These are phyloP conservation scores for Spodoptera littoralis DNA, from an alignment of 2,888 invertebrate species.

Conservation along the genomic window DNA sequence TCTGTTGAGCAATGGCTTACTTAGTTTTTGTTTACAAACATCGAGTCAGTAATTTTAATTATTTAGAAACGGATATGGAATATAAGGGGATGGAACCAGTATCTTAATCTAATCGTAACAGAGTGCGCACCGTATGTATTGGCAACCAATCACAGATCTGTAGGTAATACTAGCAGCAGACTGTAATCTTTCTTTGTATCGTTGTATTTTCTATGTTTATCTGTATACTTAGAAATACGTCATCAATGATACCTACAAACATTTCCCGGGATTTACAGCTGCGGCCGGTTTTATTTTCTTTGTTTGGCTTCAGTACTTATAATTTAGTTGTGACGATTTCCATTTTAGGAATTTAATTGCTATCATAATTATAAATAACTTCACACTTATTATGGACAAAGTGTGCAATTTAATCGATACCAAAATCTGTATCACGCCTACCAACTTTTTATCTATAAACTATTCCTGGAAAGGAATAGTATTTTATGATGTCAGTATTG, in stretches of 20 bases:
- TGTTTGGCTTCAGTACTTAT: no score
- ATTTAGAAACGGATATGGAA: conserved; percentile 20
- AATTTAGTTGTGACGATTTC: no score
- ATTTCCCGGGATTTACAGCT: background rate
- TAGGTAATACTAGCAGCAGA: conserved; percentile 19
- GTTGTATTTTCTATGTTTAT: conserved; percentile 3
- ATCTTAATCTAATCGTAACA: conserved; percentile 31
- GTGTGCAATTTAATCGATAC: conserved; percentile 29
- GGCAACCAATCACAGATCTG: conserved; percentile 24
- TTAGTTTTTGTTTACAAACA: no score
- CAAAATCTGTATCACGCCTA: conserved; percentile 8
- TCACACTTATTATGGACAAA: background rate
- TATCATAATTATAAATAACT: no score
- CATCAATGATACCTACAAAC: background rate
- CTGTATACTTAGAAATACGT: background rate
- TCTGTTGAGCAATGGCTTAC: no score
- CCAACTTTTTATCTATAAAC: background rate
- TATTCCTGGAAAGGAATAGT: conserved; percentile 37
- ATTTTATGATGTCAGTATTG: conserved; percentile 47
- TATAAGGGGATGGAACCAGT: conserved; percentile 32
- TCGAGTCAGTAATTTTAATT: background rate
- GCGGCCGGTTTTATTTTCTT: background rate
- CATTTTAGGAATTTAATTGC: no score
- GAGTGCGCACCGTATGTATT: conserved; percentile 17
- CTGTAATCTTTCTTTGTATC: conserved; percentile 9